Conservation (phyloP, 2,888 invertebrate species). For the Agrotis ipsilon region DNA sequence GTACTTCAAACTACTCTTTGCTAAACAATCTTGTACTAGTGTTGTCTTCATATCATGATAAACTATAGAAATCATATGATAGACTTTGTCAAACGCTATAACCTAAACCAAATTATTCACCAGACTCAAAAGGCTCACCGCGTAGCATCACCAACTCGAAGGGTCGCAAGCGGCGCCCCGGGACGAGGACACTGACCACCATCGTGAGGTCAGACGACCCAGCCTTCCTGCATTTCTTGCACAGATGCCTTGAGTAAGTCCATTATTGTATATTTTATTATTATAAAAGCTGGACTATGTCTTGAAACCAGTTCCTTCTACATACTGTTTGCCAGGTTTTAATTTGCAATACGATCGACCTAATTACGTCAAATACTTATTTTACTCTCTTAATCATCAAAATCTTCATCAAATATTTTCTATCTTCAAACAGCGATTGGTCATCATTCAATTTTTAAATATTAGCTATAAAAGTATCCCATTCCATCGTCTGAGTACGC, state of each 20-base stretch:
- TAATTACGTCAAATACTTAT: no score
- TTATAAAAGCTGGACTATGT: no score
- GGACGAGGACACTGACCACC: conserved; percentile 95
- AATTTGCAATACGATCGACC: no score
- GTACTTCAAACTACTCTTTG: background rate
- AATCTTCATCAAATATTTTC: no score
- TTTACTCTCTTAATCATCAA: no score
- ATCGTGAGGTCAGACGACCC: conserved; percentile 96
- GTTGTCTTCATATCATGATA: background rate
- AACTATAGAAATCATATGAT: background rate
- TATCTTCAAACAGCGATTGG: no score
- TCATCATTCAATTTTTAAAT: no score
- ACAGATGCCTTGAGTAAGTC: conserved; percentile 97
- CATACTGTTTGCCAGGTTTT: no score
- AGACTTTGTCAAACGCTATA: background rate
- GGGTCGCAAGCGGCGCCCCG: conserved; percentile 97
- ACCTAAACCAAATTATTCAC: background rate
- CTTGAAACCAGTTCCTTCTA: no score
- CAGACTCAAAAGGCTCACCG: conserved; percentile 97
- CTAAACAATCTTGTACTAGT: background rate
- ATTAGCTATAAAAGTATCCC: conserved; percentile 1
- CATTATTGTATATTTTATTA: background rate
- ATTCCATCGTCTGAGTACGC: conserved; percentile 19
- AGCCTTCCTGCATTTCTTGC: conserved; percentile 97
- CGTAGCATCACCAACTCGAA: conserved; percentile 98